Conservation (phyloP, 2,113 vertebrate genomes). For the Nicator chloris region DNA sequence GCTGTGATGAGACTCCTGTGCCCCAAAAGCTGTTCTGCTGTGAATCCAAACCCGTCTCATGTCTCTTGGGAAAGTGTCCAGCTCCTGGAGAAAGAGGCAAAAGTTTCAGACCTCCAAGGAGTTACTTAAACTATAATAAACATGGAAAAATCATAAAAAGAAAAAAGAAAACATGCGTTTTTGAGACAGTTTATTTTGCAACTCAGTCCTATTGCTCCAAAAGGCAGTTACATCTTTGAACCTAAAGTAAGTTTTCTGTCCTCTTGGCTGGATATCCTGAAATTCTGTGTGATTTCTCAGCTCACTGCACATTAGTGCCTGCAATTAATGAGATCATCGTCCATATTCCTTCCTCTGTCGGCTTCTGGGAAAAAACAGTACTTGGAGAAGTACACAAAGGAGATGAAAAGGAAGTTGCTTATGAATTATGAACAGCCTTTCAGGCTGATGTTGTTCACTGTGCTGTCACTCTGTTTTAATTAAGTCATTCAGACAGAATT, state of each 20-base stretch:
- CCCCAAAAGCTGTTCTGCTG: background rate
- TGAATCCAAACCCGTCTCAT: background rate
- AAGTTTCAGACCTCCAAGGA: background rate
- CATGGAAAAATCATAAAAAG: background rate
- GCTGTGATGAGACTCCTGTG: background rate
- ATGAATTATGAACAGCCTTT: constrained; percentile 61
- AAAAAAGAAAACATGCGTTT: background rate
- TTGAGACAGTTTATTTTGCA: background rate
- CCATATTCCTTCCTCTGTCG: background rate
- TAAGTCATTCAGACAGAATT: background rate
- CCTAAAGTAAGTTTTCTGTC: background rate
- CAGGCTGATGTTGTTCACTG: background rate
- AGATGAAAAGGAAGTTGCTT: constrained; percentile 56
- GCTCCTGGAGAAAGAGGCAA: background rate
- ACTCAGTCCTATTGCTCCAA: background rate
- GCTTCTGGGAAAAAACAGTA: background rate
- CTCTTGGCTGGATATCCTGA: background rate
- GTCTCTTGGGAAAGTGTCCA: background rate
- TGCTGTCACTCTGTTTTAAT: constrained; percentile 30
- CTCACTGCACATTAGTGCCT: background rate
- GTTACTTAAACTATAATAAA: background rate
- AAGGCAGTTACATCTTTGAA: background rate
- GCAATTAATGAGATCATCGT: background rate
- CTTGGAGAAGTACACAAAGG: constrained; percentile 33
- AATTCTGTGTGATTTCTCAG: background rate